phyloP scores from a whole-genome alignment of 2,888 invertebrate species.

The Sminthurides aquaticus region DNA sequence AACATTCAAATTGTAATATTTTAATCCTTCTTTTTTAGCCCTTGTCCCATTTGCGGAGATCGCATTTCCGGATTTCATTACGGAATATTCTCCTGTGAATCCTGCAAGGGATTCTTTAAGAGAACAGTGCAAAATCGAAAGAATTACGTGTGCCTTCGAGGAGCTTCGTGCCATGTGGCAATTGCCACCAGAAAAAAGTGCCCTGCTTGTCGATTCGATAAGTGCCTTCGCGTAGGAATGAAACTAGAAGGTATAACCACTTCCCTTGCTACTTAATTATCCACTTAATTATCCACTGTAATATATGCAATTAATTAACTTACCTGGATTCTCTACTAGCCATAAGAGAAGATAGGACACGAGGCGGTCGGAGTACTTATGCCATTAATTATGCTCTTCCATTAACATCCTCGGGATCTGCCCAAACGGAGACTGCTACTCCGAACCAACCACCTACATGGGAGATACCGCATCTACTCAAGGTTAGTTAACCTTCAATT shows the following conservation, averaged over 20 bases:
- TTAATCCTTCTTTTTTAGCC: too few relatives aligned
- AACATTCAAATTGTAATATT: too few relatives aligned
- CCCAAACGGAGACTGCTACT: constrained; percentile 39
- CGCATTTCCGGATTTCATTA: constrained; percentile 96
- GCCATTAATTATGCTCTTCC: constrained; percentile 88
- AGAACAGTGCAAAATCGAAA: constrained; percentile 97
- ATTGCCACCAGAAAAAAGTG: constrained; percentile 92
- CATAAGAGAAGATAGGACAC: constrained; percentile 85
- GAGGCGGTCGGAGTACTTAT: constrained; percentile 92
- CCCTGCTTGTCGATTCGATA: constrained; percentile 92
- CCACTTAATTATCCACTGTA: constrained; percentile 10
- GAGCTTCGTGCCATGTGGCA: constrained; percentile 84
- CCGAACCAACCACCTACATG: constrained; percentile 42
- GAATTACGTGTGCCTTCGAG: constrained; percentile 86
- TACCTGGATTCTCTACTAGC: constrained; percentile 52
- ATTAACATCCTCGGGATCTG: constrained; percentile 47
- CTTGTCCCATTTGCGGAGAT: constrained; percentile 91
- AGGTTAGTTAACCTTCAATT: constrained; percentile 17
- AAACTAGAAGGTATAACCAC: constrained; percentile 80
- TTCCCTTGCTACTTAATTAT: neutral
- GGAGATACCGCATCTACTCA: constrained; percentile 43
- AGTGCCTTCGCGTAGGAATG: constrained; percentile 93
- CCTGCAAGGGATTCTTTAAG: constrained; percentile 97
- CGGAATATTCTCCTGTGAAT: constrained; percentile 95
- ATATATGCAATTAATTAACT: constrained; percentile 1